Conservation (phyloP, 1,140 invertebrate genomes). For the Drosophila kanapiae region DNA sequence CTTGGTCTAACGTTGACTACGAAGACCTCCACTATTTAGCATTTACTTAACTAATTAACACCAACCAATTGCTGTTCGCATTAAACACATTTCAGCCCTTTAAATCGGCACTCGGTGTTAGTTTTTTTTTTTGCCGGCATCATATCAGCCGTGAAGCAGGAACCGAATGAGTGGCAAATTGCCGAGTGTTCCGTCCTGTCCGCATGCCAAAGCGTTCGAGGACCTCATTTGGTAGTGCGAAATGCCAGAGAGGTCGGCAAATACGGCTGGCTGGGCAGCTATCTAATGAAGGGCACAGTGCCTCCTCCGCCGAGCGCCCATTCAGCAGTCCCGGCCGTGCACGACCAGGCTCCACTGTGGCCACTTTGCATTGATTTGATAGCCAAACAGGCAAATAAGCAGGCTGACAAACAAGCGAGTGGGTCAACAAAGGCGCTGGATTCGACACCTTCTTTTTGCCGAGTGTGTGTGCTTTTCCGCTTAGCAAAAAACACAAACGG, state of each 20-base stretch:
- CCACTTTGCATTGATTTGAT: constrained; percentile 38
- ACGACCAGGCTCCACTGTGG: constrained; percentile 15
- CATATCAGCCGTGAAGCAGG: constrained; percentile 1
- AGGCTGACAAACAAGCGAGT: constrained; percentile 50
- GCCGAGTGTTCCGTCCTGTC: constrained; percentile 13
- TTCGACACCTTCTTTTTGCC: constrained; percentile 29
- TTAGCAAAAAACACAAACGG: constrained; percentile 24
- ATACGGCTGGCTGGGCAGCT: constrained; percentile 8
- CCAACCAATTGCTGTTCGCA: no score
- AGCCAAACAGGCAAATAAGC: constrained; percentile 54
- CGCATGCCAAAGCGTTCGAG: constrained; percentile 10
- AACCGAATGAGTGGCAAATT: constrained; percentile 12
- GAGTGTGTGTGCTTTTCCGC: constrained; percentile 52
- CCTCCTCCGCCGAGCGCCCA: neutral
- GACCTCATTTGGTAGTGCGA: constrained; percentile 37
- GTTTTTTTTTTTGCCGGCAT: constrained; percentile 4
- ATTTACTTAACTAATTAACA: no score
- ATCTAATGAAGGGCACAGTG: constrained; percentile 55
- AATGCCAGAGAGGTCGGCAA: constrained; percentile 40
- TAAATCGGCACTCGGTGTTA: constrained; percentile 5
- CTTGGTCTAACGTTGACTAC: no score
- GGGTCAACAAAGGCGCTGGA: constrained; percentile 48
- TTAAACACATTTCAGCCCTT: neutral
- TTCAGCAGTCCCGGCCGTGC: neutral
- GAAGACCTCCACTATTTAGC: no score